Evolutionary conservation across 2,797 vertebrate genomes (phyloP).

Genomic region (Odontamblyopus rebecca): DNA sequence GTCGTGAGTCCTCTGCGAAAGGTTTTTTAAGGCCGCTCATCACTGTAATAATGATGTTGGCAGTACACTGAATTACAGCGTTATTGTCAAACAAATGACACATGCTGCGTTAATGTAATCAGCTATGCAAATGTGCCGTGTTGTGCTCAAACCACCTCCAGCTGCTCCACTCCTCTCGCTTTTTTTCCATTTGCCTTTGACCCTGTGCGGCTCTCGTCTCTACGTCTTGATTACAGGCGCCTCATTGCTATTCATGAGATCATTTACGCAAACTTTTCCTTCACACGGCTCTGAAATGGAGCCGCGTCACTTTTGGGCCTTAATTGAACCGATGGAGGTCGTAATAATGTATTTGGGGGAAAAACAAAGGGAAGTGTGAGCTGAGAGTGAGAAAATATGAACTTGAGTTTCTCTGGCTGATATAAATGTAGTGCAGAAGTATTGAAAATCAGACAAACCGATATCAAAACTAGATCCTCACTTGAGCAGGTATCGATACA

Average conservation of each 20-base stretch:
- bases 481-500: too few relatives aligned
- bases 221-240: slow-evolving; percentile 24
- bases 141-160: slow-evolving; percentile 9
- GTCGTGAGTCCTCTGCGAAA: slow-evolving; percentile 30
- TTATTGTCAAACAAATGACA: slow-evolving; percentile 19
- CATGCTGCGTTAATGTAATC: slow-evolving; percentile 16
- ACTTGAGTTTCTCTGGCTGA: too few relatives aligned
- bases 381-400: too few relatives aligned
- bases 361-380: not conserved
- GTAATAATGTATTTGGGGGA: not conserved
- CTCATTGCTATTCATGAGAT: slow-evolving; percentile 58
- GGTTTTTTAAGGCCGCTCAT: slow-evolving; percentile 35
- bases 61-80: slow-evolving; percentile 1
- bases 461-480: too few relatives aligned
- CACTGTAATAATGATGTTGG: slow-evolving; percentile 14
- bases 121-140: slow-evolving; percentile 23
- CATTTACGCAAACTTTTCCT: slow-evolving; percentile 33
- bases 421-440: too few relatives aligned
- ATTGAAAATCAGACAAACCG: too few relatives aligned
- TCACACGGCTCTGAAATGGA: slow-evolving; percentile 46
- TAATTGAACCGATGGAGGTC: not conserved
- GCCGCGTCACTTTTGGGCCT: slow-evolving; percentile 46
- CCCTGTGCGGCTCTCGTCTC: slow-evolving; percentile 21
- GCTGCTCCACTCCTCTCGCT: slow-evolving; percentile 15
- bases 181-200: slow-evolving; percentile 16